phyloP scores from a whole-genome alignment of 2,888 invertebrate species.

The Helleia helle region DNA sequence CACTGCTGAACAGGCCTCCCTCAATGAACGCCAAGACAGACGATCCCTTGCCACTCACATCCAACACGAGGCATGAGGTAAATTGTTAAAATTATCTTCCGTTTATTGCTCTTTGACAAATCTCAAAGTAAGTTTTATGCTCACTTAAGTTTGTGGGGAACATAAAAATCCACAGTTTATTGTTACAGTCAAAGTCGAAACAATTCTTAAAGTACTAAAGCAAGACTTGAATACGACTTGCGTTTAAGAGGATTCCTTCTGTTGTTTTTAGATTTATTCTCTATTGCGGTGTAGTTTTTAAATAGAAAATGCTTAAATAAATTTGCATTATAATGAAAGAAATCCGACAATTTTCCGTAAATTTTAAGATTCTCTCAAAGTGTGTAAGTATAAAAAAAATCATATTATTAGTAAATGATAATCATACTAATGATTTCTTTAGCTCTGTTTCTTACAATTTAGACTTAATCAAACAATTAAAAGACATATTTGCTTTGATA shows the following conservation, averaged over 20 bases:
- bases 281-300: background rate
- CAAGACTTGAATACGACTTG: slow-evolving; percentile 1
- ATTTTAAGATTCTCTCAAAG: too few relatives aligned
- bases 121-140: slow-evolving; percentile 30
- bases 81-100: slow-evolving; percentile 22
- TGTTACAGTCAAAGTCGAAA: slow-evolving; percentile 36
- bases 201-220: slow-evolving; percentile 28
- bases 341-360: too few relatives aligned
- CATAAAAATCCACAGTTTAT: slow-evolving; percentile 48
- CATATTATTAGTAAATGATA: too few relatives aligned
- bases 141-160: slow-evolving; percentile 31
- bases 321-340: too few relatives aligned
- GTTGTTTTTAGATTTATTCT: slow-evolving; percentile 1
- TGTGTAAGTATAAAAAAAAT: too few relatives aligned
- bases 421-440: too few relatives aligned
- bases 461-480: too few relatives aligned
- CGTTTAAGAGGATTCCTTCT: background rate
- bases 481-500: too few relatives aligned
- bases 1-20: too few relatives aligned
- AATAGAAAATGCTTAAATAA: background rate
- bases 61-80: slow-evolving; percentile 13
- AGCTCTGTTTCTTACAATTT: too few relatives aligned
- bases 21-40: too few relatives aligned
- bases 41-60: too few relatives aligned
- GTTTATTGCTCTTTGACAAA: slow-evolving; percentile 36